phyloP scores from a whole-genome alignment of 2,797 vertebrate species.

The Nyctalus aviator region DNA sequence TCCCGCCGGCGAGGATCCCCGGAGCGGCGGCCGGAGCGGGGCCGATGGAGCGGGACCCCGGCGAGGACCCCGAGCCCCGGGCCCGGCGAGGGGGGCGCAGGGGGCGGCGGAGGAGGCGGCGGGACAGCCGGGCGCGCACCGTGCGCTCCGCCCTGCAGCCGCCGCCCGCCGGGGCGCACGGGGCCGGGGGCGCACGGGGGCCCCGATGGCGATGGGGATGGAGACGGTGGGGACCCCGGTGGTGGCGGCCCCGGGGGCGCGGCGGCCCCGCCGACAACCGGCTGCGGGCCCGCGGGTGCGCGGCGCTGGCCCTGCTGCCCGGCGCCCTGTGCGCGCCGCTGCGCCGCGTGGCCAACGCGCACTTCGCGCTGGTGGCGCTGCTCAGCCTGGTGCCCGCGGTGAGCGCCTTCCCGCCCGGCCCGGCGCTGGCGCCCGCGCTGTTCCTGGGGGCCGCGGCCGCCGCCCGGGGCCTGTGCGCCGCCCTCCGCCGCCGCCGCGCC shows the following conservation, averaged over 20 bases:
- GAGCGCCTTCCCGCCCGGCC: conserved; percentile 96
- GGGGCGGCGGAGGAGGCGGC: conserved; percentile 76
- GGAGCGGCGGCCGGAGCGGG: conserved; percentile 38
- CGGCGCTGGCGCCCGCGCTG: conserved; percentile 96
- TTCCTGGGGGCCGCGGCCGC: conserved; percentile 95
- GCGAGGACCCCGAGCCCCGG: neutral
- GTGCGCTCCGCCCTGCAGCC: conserved; percentile 91
- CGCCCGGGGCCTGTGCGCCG: conserved; percentile 95
- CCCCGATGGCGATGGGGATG: no score
- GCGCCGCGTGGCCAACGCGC: conserved; percentile 97
- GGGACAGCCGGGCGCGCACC: conserved; percentile 89
- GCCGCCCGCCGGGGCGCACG: conserved; percentile 64
- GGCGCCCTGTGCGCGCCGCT: conserved; percentile 82
- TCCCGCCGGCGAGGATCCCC: conserved; percentile 83
- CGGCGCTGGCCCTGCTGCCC: conserved; percentile 95
- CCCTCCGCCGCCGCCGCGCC: conserved; percentile 95
- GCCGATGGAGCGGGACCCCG: conserved; percentile 62
- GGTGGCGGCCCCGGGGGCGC: neutral
- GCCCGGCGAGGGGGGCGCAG: no score
- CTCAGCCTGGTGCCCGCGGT: conserved; percentile 96
- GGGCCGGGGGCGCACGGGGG: conserved; percentile 56
- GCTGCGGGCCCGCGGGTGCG: conserved; percentile 98
- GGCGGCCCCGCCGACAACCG: conserved; percentile 90
- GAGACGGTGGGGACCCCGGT: no score
- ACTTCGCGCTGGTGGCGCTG: conserved; percentile 97